phyloP scores from a whole-genome alignment of 1,140 invertebrate species.

The Drosophila bocki region DNA sequence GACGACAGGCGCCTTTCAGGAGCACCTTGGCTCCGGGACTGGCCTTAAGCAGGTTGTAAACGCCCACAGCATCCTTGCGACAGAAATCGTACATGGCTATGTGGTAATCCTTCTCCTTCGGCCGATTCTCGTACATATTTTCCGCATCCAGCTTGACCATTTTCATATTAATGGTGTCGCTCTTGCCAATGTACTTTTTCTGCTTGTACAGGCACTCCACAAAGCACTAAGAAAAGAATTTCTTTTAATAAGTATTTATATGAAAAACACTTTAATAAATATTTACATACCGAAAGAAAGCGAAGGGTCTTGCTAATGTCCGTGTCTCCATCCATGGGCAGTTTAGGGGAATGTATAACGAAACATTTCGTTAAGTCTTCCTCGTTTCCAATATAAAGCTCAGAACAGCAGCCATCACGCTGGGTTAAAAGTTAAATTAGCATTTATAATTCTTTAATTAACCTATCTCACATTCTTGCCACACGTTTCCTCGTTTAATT shows the following conservation, averaged over 20 bases:
- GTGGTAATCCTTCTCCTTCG: slow-evolving; percentile 67
- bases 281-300: slow-evolving; percentile 59
- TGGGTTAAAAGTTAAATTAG: slow-evolving; percentile 1
- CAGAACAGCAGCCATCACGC: slow-evolving; percentile 58
- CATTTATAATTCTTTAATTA: too few species aligned
- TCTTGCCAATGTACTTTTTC: slow-evolving; percentile 67
- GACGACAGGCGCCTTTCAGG: slow-evolving; percentile 55
- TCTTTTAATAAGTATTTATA: background rate
- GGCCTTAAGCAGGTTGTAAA: slow-evolving; percentile 44
- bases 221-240: slow-evolving; percentile 47
- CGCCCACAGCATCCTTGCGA: slow-evolving; percentile 49
- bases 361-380: slow-evolving; percentile 56
- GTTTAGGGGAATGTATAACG: slow-evolving; percentile 47
- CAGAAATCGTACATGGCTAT: slow-evolving; percentile 58
- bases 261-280: too few species aligned
- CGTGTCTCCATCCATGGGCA: slow-evolving; percentile 36
- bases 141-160: slow-evolving; percentile 70
- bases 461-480: slow-evolving; percentile 31
- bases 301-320: slow-evolving; percentile 42
- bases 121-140: slow-evolving; percentile 34
- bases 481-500: slow-evolving; percentile 39
- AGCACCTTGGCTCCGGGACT: slow-evolving; percentile 46
- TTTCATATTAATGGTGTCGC: slow-evolving; percentile 72
- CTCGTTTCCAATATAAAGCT: slow-evolving; percentile 46
- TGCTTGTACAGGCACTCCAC: slow-evolving; percentile 72